These are phyloP conservation scores for Nothoprocta perdicaria DNA, from an alignment of 2,113 vertebrate genomes.

Conservation along the genomic window DNA sequence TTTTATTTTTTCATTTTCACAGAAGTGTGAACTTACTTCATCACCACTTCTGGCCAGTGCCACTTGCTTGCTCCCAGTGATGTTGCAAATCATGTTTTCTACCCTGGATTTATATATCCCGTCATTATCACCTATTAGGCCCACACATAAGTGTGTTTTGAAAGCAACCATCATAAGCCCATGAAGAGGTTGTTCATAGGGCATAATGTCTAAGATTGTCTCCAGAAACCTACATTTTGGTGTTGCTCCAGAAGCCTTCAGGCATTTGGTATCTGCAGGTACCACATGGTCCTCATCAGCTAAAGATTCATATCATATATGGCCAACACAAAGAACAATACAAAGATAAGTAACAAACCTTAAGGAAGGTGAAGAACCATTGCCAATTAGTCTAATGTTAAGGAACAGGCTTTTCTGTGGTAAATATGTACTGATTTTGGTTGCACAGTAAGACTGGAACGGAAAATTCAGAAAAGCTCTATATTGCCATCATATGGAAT, in stretches of 20 bases:
- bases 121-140: background rate
- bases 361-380: background rate
- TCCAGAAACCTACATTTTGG: background rate
- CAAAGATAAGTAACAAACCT: background rate
- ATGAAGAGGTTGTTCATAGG: background rate
- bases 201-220: background rate
- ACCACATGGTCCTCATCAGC: background rate
- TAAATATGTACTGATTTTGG: background rate
- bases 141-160: background rate
- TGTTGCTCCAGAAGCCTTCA: background rate
- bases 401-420: background rate
- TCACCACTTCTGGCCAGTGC: background rate
- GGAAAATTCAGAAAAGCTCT: background rate
- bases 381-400: background rate
- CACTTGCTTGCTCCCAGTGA: background rate
- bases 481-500: background rate
- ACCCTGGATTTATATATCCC: background rate
- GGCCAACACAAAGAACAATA: background rate
- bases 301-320: background rate
- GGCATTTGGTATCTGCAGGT: background rate
- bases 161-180: background rate
- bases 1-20: background rate
- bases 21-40: background rate
- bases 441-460: background rate
- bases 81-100: background rate